A percentile compares a stretch with the other conserved stretches of the same genome.
Evolutionary conservation across 1,140 invertebrate genomes (phyloP).

Genomic region (Platyscapa corneri): DNA sequence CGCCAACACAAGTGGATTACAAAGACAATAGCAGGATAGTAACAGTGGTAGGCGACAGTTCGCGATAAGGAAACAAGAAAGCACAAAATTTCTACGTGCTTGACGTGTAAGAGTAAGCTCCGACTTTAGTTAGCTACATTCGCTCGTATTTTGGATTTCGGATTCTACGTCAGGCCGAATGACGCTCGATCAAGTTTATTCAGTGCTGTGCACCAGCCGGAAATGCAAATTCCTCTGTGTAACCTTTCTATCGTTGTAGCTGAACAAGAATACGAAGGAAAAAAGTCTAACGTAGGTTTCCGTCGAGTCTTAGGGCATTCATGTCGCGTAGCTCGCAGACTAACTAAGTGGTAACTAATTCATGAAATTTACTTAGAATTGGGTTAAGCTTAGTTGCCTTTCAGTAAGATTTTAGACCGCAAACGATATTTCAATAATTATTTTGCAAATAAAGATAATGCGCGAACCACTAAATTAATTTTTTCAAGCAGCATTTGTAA

Average conservation of each 20-base stretch:
- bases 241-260: background rate
- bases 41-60: constrained; percentile 44
- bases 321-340: background rate
- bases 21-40: constrained; percentile 38
- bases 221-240: constrained; percentile 56
- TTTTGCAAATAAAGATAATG: background rate
- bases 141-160: constrained; percentile 54
- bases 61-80: constrained; percentile 61
- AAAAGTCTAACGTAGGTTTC: background rate
- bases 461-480: background rate
- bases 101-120: constrained; percentile 57
- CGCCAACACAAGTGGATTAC: constrained; percentile 5
- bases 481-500: too few relatives aligned
- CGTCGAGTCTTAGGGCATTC: background rate
- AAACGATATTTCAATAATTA: background rate
- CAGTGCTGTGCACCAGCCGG: constrained; percentile 42
- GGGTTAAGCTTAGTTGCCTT: background rate
- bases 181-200: constrained; percentile 57
- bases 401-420: background rate
- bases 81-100: constrained; percentile 67
- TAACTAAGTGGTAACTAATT: constrained; percentile 38
- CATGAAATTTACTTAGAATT: constrained; percentile 18
- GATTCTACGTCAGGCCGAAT: constrained; percentile 55
- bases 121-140: background rate
- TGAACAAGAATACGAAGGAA: constrained; percentile 6